Evolutionary conservation across 2,797 vertebrate genomes (phyloP), one percentile per base, ranked within the genome.

Genomic region (Apogon talboti): DNA sequence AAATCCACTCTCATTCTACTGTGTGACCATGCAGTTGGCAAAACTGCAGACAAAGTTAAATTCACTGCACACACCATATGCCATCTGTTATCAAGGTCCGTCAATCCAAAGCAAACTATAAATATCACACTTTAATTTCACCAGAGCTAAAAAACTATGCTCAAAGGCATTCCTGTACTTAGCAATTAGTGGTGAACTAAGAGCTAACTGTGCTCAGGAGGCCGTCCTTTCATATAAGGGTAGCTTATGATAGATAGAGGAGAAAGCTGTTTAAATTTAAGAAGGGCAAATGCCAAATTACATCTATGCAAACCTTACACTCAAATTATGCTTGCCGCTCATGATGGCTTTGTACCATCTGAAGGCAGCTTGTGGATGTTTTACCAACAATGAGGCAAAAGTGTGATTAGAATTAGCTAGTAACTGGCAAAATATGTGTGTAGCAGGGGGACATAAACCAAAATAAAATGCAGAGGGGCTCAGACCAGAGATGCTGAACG

Each of bases 181-280:
- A 68, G 83, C 81, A 92, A 89, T 92, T 91, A 91, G 89, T 88
- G 90, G 88, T 66, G 35, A 79, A 64, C 74, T 13, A 30, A 56
- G 54, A 71, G 61, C 38, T 43, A 51, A 52, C 72, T 73, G 63
- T 56, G 65, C 50, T 15, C 15, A 47, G 49, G 49, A 21, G 48
- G 6, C 28, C 9, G 40, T 45, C 16, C 49, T 78, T 79, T 85
- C 81, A 89, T 82, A 72, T 38, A 35, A 70, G 55, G 10, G 40
- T 14, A 56, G 60, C 67, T 41, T 76, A 58, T 69, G 77, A 83
- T 61, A 64, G 61, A 62, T 48, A 57, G 64, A 58, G 30, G 48
- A 40, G 56, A 68, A 40, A 74, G 64, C 58, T 59, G 72, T 78
- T 49, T 21, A 37, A 79, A 59, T 56, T 55, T 41, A 59, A 48